A percentile compares a stretch with the other conserved stretches of the same genome.
Conservation (phyloP, 2,797 vertebrate species). For the Melanogrammus aeglefinus region DNA sequence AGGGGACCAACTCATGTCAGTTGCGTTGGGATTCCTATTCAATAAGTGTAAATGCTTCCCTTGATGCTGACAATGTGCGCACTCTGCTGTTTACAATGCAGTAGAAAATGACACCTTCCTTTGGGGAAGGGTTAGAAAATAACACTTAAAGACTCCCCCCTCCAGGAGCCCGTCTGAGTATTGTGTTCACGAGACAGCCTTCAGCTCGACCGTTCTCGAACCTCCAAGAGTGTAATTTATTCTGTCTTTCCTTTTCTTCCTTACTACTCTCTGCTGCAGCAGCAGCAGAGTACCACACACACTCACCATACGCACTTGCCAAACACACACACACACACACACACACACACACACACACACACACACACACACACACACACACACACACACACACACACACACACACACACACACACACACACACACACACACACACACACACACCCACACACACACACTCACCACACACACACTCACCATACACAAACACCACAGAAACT, state of each 20-base stretch:
- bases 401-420: no score
- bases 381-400: no score
- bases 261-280: no score
- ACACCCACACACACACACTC: no score
- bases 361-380: no score
- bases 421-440: no score
- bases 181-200: slow-evolving; percentile 47
- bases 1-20: slow-evolving; percentile 32
- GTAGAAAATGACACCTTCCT: slow-evolving; percentile 51
- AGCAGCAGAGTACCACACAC: slow-evolving; percentile 17
- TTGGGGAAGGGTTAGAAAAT: slow-evolving; percentile 44
- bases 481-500: no score
- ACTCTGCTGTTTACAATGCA: slow-evolving; percentile 53
- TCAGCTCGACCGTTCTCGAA: slow-evolving; percentile 43
- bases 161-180: slow-evolving; percentile 21
- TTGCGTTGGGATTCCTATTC: slow-evolving; percentile 48
- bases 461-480: no score
- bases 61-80: slow-evolving; percentile 16
- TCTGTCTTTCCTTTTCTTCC: neutral
- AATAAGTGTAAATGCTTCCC: slow-evolving; percentile 49
- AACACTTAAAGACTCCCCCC: slow-evolving; percentile 37
- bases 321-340: no score
- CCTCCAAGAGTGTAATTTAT: neutral
- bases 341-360: no score
- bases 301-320: neutral